Conservation (phyloP, 2,888 invertebrate species). For the Opisthograptis luteolata region DNA sequence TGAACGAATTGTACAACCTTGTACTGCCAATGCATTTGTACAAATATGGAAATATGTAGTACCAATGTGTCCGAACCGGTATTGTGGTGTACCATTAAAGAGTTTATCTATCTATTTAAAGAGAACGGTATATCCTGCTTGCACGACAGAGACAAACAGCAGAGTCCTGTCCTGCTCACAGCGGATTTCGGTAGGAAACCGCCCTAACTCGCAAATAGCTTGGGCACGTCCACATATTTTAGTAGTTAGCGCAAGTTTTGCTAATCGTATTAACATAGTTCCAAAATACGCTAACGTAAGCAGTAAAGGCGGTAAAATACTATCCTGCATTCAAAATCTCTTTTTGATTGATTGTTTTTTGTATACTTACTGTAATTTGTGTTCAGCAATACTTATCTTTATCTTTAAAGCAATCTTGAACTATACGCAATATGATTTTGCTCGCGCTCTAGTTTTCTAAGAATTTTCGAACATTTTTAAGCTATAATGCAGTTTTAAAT, state of each 20-base stretch:
- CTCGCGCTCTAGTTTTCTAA: slow-evolving; percentile 25
- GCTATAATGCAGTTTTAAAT: not conserved
- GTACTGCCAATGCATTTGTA: too few relatives aligned
- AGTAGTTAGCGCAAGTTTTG: not conserved
- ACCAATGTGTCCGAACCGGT: too few relatives aligned
- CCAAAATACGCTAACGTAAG: slow-evolving; percentile 15
- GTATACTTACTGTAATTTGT: slow-evolving; percentile 8
- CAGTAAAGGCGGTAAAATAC: not conserved
- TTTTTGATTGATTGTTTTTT: slow-evolving; percentile 8
- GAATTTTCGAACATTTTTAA: slow-evolving; percentile 8
- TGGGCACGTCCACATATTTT: slow-evolving; percentile 1
- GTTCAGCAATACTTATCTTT: slow-evolving; percentile 23
- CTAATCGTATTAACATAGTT: slow-evolving; percentile 3
- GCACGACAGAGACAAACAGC: too few relatives aligned
- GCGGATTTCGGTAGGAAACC: too few relatives aligned
- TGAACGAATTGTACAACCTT: too few relatives aligned
- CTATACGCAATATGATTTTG: slow-evolving; percentile 29
- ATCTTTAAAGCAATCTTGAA: slow-evolving; percentile 28
- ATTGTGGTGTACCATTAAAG: too few relatives aligned
- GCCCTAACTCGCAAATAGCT: not conserved
- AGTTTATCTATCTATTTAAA: too few relatives aligned
- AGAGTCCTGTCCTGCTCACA: too few relatives aligned
- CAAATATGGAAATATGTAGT: not conserved
- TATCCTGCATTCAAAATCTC: not conserved
- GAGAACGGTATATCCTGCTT: too few relatives aligned